phyloP scores from a whole-genome alignment of 2,797 vertebrate species.

The Champsocephalus esox region DNA sequence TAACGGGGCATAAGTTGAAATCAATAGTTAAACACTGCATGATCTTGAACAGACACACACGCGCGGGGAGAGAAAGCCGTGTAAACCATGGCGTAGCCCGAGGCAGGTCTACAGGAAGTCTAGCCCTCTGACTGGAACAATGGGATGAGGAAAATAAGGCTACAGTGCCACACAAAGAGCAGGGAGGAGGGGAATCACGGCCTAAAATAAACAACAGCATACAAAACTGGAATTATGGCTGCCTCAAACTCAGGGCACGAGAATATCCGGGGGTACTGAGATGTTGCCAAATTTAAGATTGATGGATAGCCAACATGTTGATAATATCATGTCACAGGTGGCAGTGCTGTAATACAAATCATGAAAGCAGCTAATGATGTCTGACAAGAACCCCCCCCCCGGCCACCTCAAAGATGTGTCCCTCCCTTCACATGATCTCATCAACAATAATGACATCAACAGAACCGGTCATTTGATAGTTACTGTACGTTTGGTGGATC shows the following conservation, averaged over 20 bases:
- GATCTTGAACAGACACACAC: background rate
- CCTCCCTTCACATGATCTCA: slow-evolving; percentile 19
- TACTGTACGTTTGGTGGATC: background rate
- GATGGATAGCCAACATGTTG: slow-evolving; percentile 10
- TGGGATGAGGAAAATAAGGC: slow-evolving; percentile 62
- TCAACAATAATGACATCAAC: slow-evolving; percentile 26
- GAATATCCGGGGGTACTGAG: background rate
- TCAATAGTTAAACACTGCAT: background rate
- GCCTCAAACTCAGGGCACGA: background rate
- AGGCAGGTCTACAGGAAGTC: slow-evolving; percentile 73
- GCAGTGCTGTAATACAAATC: too few relatives aligned
- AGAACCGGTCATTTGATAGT: background rate
- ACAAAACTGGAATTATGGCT: slow-evolving; percentile 12
- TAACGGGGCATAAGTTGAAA: background rate
- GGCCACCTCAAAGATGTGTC: slow-evolving; percentile 1
- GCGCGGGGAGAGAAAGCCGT: background rate
- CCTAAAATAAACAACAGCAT: slow-evolving; percentile 50
- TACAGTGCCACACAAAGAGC: slow-evolving; percentile 56
- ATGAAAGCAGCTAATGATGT: background rate
- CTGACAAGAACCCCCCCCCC: background rate
- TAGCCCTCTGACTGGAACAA: slow-evolving; percentile 66
- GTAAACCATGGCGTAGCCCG: slow-evolving; percentile 21
- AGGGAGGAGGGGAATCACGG: slow-evolving; percentile 45
- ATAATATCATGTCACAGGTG: slow-evolving; percentile 3
- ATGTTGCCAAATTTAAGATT: background rate